These are phyloP conservation scores for Silurus meridionalis DNA, from an alignment of 2,113 vertebrate species.

Conservation along the genomic window DNA sequence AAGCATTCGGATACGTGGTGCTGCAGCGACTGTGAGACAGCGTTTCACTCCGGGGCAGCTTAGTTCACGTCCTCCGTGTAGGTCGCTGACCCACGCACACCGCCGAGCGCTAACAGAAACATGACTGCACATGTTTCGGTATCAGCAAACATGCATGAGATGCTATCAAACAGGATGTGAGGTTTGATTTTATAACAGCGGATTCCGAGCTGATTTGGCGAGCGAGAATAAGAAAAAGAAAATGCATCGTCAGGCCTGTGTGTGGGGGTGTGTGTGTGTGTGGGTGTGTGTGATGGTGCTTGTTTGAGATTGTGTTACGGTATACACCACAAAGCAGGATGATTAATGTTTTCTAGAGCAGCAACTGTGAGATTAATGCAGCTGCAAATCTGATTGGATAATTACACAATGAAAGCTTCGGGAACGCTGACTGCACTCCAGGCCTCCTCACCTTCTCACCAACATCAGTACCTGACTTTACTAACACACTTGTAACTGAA, in stretches of 20 bases:
- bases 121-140: constrained; percentile 6
- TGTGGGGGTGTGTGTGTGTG: not conserved
- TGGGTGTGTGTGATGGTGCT: no score
- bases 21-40: not conserved
- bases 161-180: constrained; percentile 37
- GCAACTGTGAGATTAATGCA: not conserved
- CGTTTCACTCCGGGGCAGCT: no score
- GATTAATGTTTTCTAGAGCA: not conserved
- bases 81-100: not conserved
- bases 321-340: not conserved
- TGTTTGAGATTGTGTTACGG: not conserved
- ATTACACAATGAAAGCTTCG: not conserved
- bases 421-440: no score
- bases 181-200: not conserved
- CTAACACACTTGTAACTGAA: no score
- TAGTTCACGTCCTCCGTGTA: no score
- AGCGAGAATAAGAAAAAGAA: not conserved
- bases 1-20: not conserved
- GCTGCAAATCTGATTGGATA: not conserved
- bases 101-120: not conserved
- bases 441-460: no score
- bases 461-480: no score
- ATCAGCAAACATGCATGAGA: constrained; percentile 12
- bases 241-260: not conserved
- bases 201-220: not conserved